Evolutionary conservation across 2,797 vertebrate genomes (phyloP).

Genomic region (Allobates femoralis): DNA sequence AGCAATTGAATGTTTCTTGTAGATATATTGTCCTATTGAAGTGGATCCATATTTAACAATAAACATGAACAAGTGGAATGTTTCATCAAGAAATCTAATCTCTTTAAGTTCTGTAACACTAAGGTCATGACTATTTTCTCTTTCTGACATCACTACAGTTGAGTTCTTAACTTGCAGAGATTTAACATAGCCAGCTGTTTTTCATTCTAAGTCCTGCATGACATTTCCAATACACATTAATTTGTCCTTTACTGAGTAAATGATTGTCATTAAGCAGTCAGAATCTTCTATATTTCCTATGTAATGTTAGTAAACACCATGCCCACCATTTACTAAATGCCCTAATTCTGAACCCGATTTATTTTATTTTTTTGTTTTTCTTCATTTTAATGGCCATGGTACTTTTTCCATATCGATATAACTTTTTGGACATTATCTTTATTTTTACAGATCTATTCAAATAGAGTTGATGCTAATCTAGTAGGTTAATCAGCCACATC

Average conservation of each 20-base stretch:
- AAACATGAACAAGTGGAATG: constrained; percentile 68
- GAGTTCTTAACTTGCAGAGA: background rate
- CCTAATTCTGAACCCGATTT: background rate
- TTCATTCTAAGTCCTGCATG: background rate
- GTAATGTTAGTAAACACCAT: background rate
- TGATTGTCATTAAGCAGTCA: background rate
- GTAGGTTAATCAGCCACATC: too few relatives aligned
- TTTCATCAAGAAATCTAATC: constrained; percentile 68
- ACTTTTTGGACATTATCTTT: too few relatives aligned
- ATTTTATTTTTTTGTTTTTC: too few relatives aligned
- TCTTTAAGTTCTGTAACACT: constrained; percentile 27
- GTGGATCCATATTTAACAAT: constrained; percentile 66
- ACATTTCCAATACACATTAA: background rate
- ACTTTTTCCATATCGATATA: too few relatives aligned
- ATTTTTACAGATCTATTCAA: too few relatives aligned
- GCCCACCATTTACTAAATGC: background rate
- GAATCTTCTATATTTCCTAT: background rate
- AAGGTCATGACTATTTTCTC: constrained; percentile 21
- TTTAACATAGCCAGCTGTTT: background rate
- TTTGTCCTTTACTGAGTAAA: background rate
- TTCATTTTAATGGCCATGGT: too few relatives aligned
- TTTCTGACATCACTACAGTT: constrained; percentile 25
- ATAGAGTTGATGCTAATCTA: too few relatives aligned
- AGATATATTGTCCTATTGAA: constrained; percentile 58
- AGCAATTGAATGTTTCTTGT: constrained; percentile 62